Evolutionary conservation across 30 jellyfish, hydroid and myxozoan species (phyloP).

Genomic region (Aurelia aurita complex sp. Pacific): DNA sequence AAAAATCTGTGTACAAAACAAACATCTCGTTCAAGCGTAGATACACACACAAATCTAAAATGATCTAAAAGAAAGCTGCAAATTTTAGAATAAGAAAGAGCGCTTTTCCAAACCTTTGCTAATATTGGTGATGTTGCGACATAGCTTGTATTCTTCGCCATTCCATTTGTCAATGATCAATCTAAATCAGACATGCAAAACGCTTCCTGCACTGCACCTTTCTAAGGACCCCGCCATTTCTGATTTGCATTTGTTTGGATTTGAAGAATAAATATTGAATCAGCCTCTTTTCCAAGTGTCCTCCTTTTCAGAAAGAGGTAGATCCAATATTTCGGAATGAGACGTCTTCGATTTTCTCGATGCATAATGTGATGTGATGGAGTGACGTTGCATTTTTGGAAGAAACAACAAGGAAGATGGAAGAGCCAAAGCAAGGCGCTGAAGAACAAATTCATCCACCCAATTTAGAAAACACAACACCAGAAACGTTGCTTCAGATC

Average conservation of each 20-base stretch:
- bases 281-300: no score
- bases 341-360: neutral
- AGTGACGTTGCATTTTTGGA: neutral
- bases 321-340: neutral
- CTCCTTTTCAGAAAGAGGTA: neutral
- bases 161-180: neutral
- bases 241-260: neutral
- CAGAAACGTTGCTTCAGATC: conserved; percentile 29
- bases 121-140: conserved; percentile 42
- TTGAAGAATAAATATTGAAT: no score
- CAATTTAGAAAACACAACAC: conserved; percentile 28
- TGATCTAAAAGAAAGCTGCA: no score
- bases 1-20: no score
- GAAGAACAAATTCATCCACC: conserved; percentile 11
- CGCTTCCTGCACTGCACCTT: neutral
- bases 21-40: no score
- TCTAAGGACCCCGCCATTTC: conserved; percentile 27
- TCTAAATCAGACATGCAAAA: neutral
- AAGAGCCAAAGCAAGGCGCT: neutral
- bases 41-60: no score
- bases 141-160: conserved; percentile 18
- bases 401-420: neutral
- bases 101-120: conserved; percentile 28
- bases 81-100: no score
- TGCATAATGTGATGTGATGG: neutral